A percentile compares a stretch with the other conserved stretches of the same genome.
Conservation (phyloP, 2,797 vertebrate genomes). For the Triplophysa yarkandensis region DNA sequence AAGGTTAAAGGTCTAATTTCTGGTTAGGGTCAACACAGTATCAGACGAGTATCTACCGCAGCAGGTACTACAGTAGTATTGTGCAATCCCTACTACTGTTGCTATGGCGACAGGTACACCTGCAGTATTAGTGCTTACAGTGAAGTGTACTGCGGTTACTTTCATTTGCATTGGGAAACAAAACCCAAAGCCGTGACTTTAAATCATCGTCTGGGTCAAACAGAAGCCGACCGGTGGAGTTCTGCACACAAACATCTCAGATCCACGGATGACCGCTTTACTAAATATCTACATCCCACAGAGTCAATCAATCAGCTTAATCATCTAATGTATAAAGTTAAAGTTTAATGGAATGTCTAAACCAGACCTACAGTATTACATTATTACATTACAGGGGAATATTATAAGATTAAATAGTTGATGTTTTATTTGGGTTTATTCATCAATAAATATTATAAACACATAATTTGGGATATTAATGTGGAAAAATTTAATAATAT, state of each 20-base stretch:
- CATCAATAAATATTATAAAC: too few species aligned
- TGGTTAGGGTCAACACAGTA: too few species aligned
- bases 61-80: too few species aligned
- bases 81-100: background rate
- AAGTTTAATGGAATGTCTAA: background rate
- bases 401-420: conserved; percentile 53
- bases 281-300: conserved; percentile 25
- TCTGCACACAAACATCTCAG: too few species aligned
- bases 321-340: background rate
- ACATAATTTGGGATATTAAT: too few species aligned
- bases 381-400: conserved; percentile 33
- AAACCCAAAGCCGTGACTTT: background rate
- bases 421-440: too few species aligned
- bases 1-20: too few species aligned
- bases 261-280: conserved; percentile 3
- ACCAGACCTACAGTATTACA: conserved; percentile 48
- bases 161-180: conserved; percentile 8
- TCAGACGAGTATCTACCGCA: too few species aligned
- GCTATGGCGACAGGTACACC: background rate
- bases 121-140: background rate
- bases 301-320: too few species aligned
- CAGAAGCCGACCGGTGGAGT: background rate
- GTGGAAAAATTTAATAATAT: too few species aligned
- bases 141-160: background rate
- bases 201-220: too few species aligned